Evolutionary conservation across 2,113 vertebrate genomes (phyloP).

Genomic region (zebrafish (Danio rerio)): DNA sequence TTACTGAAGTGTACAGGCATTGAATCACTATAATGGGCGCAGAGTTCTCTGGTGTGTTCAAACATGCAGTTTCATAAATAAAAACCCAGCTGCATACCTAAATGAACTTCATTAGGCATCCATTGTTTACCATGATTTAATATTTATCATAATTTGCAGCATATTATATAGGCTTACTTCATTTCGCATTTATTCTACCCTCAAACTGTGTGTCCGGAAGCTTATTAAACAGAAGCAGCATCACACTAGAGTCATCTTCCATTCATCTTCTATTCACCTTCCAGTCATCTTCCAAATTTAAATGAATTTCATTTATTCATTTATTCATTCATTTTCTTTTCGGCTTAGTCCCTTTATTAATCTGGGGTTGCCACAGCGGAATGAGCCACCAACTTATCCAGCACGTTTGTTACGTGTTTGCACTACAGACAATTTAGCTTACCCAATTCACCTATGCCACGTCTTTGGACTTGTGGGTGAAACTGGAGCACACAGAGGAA

Average conservation of each 20-base stretch:
- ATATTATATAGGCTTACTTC: constrained; percentile 14
- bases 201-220: constrained; percentile 11
- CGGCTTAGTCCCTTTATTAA: too few relatives aligned
- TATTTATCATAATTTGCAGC: not conserved
- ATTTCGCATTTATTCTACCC: not conserved
- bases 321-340: too few relatives aligned
- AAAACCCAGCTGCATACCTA: constrained; percentile 7
- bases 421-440: too few relatives aligned
- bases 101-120: constrained; percentile 17
- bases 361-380: too few relatives aligned
- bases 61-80: constrained; percentile 10
- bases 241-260: not conserved
- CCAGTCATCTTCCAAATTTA: too few relatives aligned
- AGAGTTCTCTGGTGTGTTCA: not conserved
- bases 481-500: too few relatives aligned
- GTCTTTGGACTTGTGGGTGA: too few relatives aligned
- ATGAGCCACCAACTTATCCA: too few relatives aligned
- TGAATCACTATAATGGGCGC: constrained; percentile 4
- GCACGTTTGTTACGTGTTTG: too few relatives aligned
- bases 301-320: too few relatives aligned
- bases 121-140: constrained; percentile 15
- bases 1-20: not conserved
- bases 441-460: too few relatives aligned
- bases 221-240: not conserved
- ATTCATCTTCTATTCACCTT: too few relatives aligned